These are phyloP conservation scores for Halocynthia roretzi DNA, from an alignment of 23 tunicate genomes.

Conservation along the genomic window DNA sequence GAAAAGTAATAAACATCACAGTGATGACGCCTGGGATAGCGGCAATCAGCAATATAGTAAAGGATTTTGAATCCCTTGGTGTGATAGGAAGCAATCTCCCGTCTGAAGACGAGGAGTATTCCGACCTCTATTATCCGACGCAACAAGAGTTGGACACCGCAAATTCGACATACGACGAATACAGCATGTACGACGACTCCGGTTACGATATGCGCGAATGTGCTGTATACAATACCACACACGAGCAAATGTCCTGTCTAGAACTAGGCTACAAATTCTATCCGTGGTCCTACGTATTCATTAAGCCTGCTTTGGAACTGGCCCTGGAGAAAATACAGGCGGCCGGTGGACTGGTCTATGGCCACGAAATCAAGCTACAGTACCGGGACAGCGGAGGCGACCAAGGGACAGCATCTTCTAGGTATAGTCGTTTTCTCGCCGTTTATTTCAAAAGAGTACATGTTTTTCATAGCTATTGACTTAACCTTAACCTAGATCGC, in stretches of 20 bases:
- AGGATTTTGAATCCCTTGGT: neutral
- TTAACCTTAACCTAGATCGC: no score
- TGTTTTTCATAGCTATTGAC: no score
- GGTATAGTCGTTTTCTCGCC: conserved; percentile 9
- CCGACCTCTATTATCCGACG: neutral
- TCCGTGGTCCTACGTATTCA: conserved; percentile 78
- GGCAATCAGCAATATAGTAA: conserved; percentile 17
- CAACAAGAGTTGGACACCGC: neutral
- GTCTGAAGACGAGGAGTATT: neutral
- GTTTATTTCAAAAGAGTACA: no score
- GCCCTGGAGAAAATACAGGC: conserved; percentile 44
- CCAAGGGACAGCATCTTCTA: conserved; percentile 47
- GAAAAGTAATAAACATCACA: conserved; percentile 35
- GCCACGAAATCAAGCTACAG: conserved; percentile 34
- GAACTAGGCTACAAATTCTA: conserved; percentile 28
- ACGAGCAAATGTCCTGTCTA: conserved; percentile 23
- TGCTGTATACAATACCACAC: neutral
- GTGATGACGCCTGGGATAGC: conserved; percentile 69
- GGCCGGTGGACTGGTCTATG: conserved; percentile 28
- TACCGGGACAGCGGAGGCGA: conserved; percentile 54
- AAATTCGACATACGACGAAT: neutral
- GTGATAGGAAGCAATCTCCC: neutral
- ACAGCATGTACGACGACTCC: neutral
- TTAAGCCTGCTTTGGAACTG: conserved; percentile 65
- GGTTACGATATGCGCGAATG: conserved; percentile 3